Conservation (phyloP, 23 tunicate species). For the Trididemnum nubilum region DNA sequence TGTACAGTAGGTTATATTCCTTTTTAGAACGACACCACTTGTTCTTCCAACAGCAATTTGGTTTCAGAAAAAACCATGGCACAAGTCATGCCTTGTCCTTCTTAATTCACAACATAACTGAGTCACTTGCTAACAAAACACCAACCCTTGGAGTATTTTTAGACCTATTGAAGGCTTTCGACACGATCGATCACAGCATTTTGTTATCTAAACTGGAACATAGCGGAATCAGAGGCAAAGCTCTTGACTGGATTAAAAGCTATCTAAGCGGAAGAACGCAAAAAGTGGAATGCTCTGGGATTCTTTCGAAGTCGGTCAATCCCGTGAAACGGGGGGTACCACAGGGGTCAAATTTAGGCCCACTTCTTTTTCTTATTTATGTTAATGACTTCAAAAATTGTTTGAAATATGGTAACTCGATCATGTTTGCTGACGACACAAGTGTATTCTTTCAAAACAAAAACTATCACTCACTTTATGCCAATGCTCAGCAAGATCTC, state of each 20-base stretch:
- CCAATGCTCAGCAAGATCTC: too few species aligned
- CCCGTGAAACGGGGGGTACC: not conserved
- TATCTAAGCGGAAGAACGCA: not conserved
- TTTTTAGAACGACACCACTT: too few species aligned
- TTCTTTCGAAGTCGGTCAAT: not conserved
- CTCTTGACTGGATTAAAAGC: too few species aligned
- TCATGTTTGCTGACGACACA: conserved; percentile 27
- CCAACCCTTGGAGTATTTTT: conserved; percentile 2
- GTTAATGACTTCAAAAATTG: conserved; percentile 18
- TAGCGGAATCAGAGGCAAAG: conserved; percentile 19
- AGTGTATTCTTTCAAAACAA: not conserved
- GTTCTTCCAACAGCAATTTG: too few species aligned
- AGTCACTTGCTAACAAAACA: not conserved
- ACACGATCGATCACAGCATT: conserved; percentile 5
- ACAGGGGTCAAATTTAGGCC: not conserved
- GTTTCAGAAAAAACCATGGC: not conserved
- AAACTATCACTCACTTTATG: too few species aligned
- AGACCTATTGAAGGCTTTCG: conserved; percentile 18
- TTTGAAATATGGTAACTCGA: not conserved
- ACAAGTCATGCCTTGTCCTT: not conserved
- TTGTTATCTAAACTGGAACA: not conserved
- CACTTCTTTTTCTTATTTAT: conserved; percentile 9
- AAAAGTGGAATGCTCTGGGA: not conserved
- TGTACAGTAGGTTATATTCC: not conserved
- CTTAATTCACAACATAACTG: not conserved